Evolutionary conservation across 2,888 invertebrate genomes (phyloP).

Genomic region (Ypsolopha sequella): DNA sequence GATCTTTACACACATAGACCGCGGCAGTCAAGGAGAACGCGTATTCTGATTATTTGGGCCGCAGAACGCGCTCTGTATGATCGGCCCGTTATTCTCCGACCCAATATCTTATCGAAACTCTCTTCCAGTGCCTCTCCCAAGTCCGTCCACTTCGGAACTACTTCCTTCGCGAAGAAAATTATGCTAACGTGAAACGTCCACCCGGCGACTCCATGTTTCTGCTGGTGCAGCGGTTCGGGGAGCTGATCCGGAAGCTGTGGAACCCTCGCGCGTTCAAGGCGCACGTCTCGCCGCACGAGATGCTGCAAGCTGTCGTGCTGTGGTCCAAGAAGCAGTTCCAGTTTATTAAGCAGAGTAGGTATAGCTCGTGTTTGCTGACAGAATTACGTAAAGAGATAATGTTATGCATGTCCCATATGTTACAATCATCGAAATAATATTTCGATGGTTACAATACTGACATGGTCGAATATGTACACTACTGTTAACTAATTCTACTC

Average conservation of each 20-base stretch:
- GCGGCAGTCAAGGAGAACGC: too few species aligned
- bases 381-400: too few species aligned
- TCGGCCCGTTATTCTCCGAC: too few species aligned
- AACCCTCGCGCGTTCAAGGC: slow-evolving; percentile 99
- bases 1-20: too few species aligned
- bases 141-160: slow-evolving; percentile 95
- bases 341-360: slow-evolving; percentile 94
- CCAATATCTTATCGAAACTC: too few species aligned
- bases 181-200: slow-evolving; percentile 88
- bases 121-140: slow-evolving; percentile 89
- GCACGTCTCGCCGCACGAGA: slow-evolving; percentile 99
- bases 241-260: slow-evolving; percentile 97
- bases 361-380: background rate
- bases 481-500: too few species aligned
- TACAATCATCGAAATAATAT: too few species aligned
- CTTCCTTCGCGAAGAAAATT: slow-evolving; percentile 94
- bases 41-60: too few species aligned
- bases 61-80: too few species aligned
- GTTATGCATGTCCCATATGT: too few species aligned
- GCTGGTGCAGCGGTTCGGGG: slow-evolving; percentile 93
- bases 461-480: too few species aligned
- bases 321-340: slow-evolving; percentile 98
- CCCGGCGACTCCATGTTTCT: slow-evolving; percentile 96
- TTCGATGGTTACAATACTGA: too few species aligned
- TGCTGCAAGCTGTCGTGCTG: slow-evolving; percentile 97